These are phyloP conservation scores for Chaetodon trifasciatus DNA, from an alignment of 2,797 vertebrate genomes.

Conservation along the genomic window DNA sequence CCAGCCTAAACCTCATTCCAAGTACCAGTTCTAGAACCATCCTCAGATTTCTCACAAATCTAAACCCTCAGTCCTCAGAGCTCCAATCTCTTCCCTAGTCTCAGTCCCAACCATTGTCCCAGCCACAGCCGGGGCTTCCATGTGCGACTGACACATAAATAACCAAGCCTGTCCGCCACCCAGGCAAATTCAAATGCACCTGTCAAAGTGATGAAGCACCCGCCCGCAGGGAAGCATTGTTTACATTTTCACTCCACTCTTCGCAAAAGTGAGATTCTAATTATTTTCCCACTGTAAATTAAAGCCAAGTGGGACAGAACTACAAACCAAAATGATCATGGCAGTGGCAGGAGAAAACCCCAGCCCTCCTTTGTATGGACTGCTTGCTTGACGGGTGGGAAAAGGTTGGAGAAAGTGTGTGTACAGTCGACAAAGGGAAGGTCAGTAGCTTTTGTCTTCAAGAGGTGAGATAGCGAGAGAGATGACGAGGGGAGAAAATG, in stretches of 20 bases:
- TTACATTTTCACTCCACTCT: constrained; percentile 99
- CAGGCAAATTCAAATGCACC: constrained; percentile 99
- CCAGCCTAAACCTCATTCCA: constrained; percentile 8
- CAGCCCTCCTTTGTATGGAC: constrained; percentile 51
- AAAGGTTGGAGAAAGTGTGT: constrained; percentile 33
- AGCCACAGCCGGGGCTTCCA: constrained; percentile 84
- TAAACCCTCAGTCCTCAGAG: constrained; percentile 47
- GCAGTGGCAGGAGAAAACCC: constrained; percentile 63
- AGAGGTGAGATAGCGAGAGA: constrained; percentile 34
- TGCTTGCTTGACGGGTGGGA: constrained; percentile 19
- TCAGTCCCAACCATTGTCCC: constrained; percentile 69
- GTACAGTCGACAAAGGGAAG: constrained; percentile 49
- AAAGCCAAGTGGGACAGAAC: constrained; percentile 96
- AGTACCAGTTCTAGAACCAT: constrained; percentile 27
- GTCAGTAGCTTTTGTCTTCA: constrained; percentile 73
- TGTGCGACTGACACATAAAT: constrained; percentile 99
- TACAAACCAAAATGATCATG: constrained; percentile 85
- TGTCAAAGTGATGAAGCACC: constrained; percentile 99
- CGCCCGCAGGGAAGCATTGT: constrained; percentile 99
- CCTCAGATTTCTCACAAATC: constrained; percentile 30
- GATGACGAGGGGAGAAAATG: constrained; percentile 14
- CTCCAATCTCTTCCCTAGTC: constrained; percentile 62
- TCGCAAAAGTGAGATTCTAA: constrained; percentile 99
- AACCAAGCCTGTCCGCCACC: constrained; percentile 98
- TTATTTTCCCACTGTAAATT: constrained; percentile 99